Base-by-base conservation (phyloP, 2,888 invertebrate genomes). In the Phasia obesa region DNA sequence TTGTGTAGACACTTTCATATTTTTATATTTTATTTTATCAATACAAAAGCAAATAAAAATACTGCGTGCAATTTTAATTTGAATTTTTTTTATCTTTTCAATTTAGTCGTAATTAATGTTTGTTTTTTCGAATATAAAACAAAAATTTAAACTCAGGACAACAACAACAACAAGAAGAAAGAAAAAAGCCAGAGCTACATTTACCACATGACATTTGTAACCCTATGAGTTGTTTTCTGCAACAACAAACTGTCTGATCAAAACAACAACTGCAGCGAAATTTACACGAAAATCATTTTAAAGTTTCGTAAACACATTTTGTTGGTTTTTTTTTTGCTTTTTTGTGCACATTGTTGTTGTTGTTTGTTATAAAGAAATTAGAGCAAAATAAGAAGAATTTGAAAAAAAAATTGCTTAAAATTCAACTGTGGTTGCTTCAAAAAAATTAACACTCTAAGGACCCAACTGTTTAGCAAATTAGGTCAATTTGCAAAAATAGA, bases 121-220 rank as follows among this genome's bases (percentile, higher is more conserved):
- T 38, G 25, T 47, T 47, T 55, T 27, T 25, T 4, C 11, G 27
- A 38, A 65, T n/a, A 35, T 13, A 51, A 11, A 19, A 11, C 5
- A n/a, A 13, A 53, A 42, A 51, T 5, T 64, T 6, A 5, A 44
- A 55, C 15, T 3, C n/a, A n/a, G n/a, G n/a, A n/a, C n/a, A n/a
- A 35, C 11, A 11, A 11, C 35, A 9, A 25, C 7, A 21, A 59
- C 27, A 13, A 59, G 27, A 53, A 57, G 64, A 60, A 17, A 57
- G 64, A 60, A 17, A 11, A 1, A 31, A 49, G 6, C n/a, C 23
- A 38, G 35, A 25, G 23, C 21, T 42, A 25, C 60, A 77, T 62
- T 73, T 81, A 62, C 73, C 57, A 21, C 73, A 69, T 82, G 81
- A 77, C 81, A 82, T 77, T 73, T 62, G 47, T 82, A 82, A 82